These are phyloP conservation scores for Parazoanthus darwini DNA, from an alignment of 92 coral and sea anemone genomes.

Conservation along the genomic window DNA sequence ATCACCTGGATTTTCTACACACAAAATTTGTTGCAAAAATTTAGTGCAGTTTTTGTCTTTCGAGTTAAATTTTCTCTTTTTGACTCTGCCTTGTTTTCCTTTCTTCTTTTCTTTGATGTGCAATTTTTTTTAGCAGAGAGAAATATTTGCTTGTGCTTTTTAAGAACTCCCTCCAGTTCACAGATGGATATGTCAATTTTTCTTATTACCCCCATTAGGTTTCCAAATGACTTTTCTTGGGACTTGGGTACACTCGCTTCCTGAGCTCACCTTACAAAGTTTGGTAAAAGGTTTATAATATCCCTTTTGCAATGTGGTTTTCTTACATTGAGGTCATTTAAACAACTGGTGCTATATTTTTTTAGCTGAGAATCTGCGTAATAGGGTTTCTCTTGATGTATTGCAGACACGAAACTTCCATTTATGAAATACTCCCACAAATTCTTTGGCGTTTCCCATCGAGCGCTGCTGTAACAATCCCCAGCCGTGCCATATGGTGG, in stretches of 20 bases:
- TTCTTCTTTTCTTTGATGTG: background rate
- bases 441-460: constrained; percentile 56
- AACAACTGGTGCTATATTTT: constrained; percentile 19
- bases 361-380: background rate
- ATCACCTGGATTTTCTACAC: constrained; percentile 31
- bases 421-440: too few relatives aligned
- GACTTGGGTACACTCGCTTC: constrained; percentile 41
- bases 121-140: constrained; percentile 27
- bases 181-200: constrained; percentile 26
- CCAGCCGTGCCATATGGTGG: constrained; percentile 95
- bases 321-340: constrained; percentile 17
- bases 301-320: background rate
- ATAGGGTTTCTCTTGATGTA: background rate
- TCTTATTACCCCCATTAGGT: constrained; percentile 9
- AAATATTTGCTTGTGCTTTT: constrained; percentile 38
- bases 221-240: constrained; percentile 20
- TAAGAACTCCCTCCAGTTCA: constrained; percentile 10
- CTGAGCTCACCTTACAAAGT: constrained; percentile 28
- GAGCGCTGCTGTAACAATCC: constrained; percentile 83
- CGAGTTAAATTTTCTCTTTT: too few relatives aligned
- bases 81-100: too few relatives aligned
- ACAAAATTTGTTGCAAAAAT: constrained; percentile 6
- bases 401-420: background rate
- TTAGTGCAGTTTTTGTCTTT: too few relatives aligned
- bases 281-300: constrained; percentile 8